phyloP scores from a whole-genome alignment of 92 coral and sea anemone genomes.

The Scolanthus callimorphus region DNA sequence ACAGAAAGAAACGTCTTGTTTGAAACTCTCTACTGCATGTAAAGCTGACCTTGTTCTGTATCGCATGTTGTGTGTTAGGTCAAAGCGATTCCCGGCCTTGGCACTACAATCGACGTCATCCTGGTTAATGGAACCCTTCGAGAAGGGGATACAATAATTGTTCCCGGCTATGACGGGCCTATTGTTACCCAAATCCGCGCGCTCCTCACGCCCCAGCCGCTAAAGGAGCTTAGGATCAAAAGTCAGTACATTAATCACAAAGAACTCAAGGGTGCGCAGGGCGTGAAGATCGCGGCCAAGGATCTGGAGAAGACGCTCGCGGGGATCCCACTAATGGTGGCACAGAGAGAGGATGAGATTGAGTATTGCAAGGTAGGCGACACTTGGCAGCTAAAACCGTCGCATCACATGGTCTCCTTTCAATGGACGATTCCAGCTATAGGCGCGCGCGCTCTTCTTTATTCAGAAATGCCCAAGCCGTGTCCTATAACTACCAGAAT shows the following conservation, averaged over 20 bases:
- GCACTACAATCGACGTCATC: slow-evolving; percentile 96
- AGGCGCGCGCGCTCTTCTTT: too few relatives aligned
- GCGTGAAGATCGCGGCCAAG: slow-evolving; percentile 92
- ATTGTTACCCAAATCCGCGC: slow-evolving; percentile 96
- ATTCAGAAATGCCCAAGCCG: too few relatives aligned
- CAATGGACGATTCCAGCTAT: too few relatives aligned
- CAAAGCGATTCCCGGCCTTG: slow-evolving; percentile 95
- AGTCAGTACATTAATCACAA: slow-evolving; percentile 90
- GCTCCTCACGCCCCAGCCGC: slow-evolving; percentile 95
- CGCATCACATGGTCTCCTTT: too few relatives aligned
- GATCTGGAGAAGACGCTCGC: slow-evolving; percentile 97
- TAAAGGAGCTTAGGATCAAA: slow-evolving; percentile 91
- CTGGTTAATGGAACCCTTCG: slow-evolving; percentile 87
- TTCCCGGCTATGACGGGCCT: slow-evolving; percentile 96
- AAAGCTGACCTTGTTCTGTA: too few relatives aligned
- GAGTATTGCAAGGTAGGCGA: slow-evolving; percentile 86
- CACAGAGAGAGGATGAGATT: slow-evolving; percentile 83
- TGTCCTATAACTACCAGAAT: too few relatives aligned
- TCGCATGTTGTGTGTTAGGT: slow-evolving; percentile 51
- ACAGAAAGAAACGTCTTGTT: too few relatives aligned
- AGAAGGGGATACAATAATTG: slow-evolving; percentile 87
- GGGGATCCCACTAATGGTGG: slow-evolving; percentile 90
- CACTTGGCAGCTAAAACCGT: too few relatives aligned
- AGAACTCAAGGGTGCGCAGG: slow-evolving; percentile 87
- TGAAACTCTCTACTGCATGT: too few relatives aligned